Evolutionary conservation across 1,140 invertebrate genomes (phyloP).

Genomic region (Heliconius hermathena): DNA sequence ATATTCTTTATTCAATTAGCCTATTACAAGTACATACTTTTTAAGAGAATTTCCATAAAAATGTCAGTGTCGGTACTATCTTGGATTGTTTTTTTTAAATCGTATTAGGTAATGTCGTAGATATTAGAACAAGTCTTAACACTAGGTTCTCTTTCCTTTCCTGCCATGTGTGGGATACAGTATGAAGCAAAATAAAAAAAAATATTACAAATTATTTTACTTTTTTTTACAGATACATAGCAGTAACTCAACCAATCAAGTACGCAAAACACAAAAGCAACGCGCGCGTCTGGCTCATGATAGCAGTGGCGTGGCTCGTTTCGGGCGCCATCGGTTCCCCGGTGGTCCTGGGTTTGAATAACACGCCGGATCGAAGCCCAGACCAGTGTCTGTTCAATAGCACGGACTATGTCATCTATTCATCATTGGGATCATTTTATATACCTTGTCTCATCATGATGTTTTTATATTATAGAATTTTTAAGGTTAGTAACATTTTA

Average conservation of each 20-base stretch:
- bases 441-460: conserved; percentile 93
- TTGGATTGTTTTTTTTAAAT: no score
- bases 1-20: no score
- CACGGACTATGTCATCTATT: conserved; percentile 98
- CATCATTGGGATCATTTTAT: conserved; percentile 98
- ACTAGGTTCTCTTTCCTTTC: not conserved
- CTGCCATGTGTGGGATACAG: not conserved
- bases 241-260: conserved; percentile 99
- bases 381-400: conserved; percentile 98
- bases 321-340: conserved; percentile 98
- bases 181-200: not conserved
- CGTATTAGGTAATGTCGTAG: no score
- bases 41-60: no score
- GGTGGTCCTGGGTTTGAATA: conserved; percentile 97
- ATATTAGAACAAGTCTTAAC: not conserved
- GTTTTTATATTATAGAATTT: conserved; percentile 70
- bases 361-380: conserved; percentile 89
- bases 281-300: conserved; percentile 95
- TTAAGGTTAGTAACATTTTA: conserved; percentile 54
- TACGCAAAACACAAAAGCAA: conserved; percentile 99
- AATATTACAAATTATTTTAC: not conserved
- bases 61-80: no score
- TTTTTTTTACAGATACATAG: conserved; percentile 86
- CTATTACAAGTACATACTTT: no score
- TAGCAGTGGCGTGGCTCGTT: conserved; percentile 97